Base-by-base conservation (phyloP, 2,797 vertebrate species). In the Peromyscus aztecus region DNA sequence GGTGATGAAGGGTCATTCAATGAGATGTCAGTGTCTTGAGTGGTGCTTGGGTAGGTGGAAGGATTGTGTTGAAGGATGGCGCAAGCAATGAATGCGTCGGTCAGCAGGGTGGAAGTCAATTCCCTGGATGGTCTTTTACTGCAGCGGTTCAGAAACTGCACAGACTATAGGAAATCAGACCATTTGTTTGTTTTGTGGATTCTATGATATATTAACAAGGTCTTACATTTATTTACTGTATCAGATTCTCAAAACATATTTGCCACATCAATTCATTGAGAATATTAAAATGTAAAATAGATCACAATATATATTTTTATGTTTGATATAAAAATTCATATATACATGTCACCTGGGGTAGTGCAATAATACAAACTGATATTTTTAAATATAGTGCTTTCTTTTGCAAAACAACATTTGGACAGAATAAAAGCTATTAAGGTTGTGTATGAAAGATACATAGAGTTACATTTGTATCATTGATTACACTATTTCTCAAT, bases 401-500 rank as follows among this genome's bases (percentile, higher is more conserved):
- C 31, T 96, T 87, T n/a, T n/a, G 10, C 89, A 83, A 71, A 94
- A 57, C 80, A 90, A 93, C 81, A 75, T 71, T 96, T 93, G 27
- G 77, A 65, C 24, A 92, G n/a, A 78, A 95, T 90, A 93, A 96
- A 94, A 97, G 27, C 77, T 40, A 95, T 95, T 97, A 95, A 91
- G 24, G 3, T 76, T 97, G 57, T 97, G n/a, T 94, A 85, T 93
- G 85, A 97, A 97, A 97, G 95, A 90, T 90, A 97, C 63, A 93
- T 92, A 93, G 87, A 94, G 63, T 97, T 97, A 97, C 94, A 95
- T 95, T 97, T 96, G 91, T 97, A 96, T 96, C 96, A 97, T 97
- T 94, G 95, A 97, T 97, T 98, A 97, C 52, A 93, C 86, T 95
- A 31, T 97, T 97, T 97, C 96, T 98, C 93, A 97, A 86, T 97